These are phyloP conservation scores for Lapara coniferarum DNA, from an alignment of 2,888 invertebrate genomes.

Conservation along the genomic window DNA sequence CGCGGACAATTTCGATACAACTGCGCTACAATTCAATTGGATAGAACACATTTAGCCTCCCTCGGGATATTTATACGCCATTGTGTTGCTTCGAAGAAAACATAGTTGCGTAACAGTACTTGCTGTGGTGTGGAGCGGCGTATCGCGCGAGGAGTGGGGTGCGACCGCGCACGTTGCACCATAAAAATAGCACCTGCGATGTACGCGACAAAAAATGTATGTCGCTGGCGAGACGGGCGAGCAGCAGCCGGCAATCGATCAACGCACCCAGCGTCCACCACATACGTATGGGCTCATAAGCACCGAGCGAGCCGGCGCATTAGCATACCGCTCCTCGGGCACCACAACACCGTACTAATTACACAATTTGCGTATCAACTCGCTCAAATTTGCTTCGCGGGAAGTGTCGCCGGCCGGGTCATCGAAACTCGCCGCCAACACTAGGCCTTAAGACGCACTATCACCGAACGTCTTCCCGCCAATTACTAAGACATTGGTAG, in stretches of 20 bases:
- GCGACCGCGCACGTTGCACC: not conserved
- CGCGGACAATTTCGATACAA: not conserved
- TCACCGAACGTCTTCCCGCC: slow-evolving; percentile 50
- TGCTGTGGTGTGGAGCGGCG: slow-evolving; percentile 28
- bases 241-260: slow-evolving; percentile 42
- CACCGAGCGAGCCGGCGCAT: slow-evolving; percentile 47
- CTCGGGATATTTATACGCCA: not conserved
- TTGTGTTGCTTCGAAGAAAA: slow-evolving; percentile 12
- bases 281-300: slow-evolving; percentile 39
- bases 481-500: slow-evolving; percentile 63
- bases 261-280: slow-evolving; percentile 40
- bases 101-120: slow-evolving; percentile 34
- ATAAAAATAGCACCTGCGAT: slow-evolving; percentile 40
- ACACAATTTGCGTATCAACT: slow-evolving; percentile 75
- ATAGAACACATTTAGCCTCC: slow-evolving; percentile 11
- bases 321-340: slow-evolving; percentile 64
- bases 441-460: slow-evolving; percentile 40
- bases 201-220: slow-evolving; percentile 49
- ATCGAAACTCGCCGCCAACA: slow-evolving; percentile 32
- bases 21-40: slow-evolving; percentile 21
- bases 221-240: slow-evolving; percentile 43
- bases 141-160: not conserved
- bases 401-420: slow-evolving; percentile 30
- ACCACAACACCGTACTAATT: slow-evolving; percentile 66
- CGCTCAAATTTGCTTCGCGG: slow-evolving; percentile 41